Base-by-base conservation (phyloP, 1,140 invertebrate genomes). In the Neuroterus valhalla region DNA sequence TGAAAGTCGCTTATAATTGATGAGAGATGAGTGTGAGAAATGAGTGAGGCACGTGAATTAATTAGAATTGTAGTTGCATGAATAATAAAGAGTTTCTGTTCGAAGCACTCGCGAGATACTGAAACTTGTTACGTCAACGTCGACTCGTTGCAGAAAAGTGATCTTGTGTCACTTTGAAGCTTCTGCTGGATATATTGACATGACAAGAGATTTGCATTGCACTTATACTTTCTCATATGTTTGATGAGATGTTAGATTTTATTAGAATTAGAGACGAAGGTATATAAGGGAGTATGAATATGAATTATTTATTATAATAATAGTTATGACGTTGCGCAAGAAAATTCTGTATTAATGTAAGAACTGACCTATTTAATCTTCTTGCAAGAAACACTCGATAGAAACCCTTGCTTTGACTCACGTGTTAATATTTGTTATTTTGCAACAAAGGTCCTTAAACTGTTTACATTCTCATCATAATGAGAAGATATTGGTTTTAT, bases 311-410 rank as follows among this genome's bases (percentile, higher is more conserved):
- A 67, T 76, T 15, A 26, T 48, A 43, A 68, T 77, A 52, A 70
- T 67, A 62, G 66, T 45, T 3, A 66, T 72, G 67, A 21, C 42
- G 71, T 78, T 78, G 79, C 78, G 71, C 75, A 74, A 81, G 78
- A 76, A 76, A 81, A 81, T 72, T 50, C 68, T 76, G 69, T 78
- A 70, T 66, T 74, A 76, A 78, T 66, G 68, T 76, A 81, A 81
- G 79, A 76, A 78, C 55, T 79, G 75, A 81, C 80, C 80, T 76
- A 79, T 79, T 81, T 81, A 72, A 72, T 74, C 69, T 72, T 45
- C 23, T 42, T 43, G 21, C 50, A 44, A 21, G 6, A 72, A 50
- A 45, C 45, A 74, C 17, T 71, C 55, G 12, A 19, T 21, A 21
- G 50, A 55, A 55, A 23, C 50, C 23, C 50, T 17, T 55, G 50